Evolutionary conservation across 2,113 vertebrate genomes (phyloP), one percentile per base, ranked within the genome.

Genomic region (Carassius auratus): DNA sequence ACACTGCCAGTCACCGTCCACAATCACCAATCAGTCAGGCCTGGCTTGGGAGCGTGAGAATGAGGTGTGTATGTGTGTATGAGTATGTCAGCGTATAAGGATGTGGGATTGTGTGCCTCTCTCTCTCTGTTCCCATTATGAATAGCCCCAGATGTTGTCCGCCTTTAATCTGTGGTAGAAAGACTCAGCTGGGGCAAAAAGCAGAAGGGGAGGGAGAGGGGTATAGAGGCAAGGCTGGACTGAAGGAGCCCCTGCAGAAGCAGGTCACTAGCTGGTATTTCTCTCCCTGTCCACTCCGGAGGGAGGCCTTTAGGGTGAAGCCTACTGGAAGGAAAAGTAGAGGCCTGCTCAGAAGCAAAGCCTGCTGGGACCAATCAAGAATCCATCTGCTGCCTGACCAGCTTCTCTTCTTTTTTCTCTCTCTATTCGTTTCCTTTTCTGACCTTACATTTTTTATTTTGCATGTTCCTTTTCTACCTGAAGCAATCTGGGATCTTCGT

Each of bases 81-180:
- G 50, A 52, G 45, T 76, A 55, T 55, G 26, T 76, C 83, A 76
- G 73, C 57, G 84, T 87, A 89, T 85, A 89, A 83, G 91, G 91
- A 92, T 89, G 90, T 90, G 92, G 89, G 26, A 45, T 21, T 55
- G 91, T 91, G 92, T 90, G 83, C 62, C 90, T 91, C 90, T 86
- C 90, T 89, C 89, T 93, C 82, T 91, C 93, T 92, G 93, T 90
- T 93, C 87, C 21, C 84, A 77, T 92, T 85, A 91, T 95, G 93
- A 97, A 97, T 95, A 93, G 95, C 93, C 94, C 95, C 95, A 96
- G 95, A 96, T 96, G 95, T 95, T 97, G 94, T 93, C 94, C 93
- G 95, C 95, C 94, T 95, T 96, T 95, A 96, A 96, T 96, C 96
- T 94, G 94, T 91, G 94, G 92, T 94, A 95, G 96, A 97, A 96